Conservation (phyloP, 2,113 vertebrate genomes). For the Egretta garzetta region DNA sequence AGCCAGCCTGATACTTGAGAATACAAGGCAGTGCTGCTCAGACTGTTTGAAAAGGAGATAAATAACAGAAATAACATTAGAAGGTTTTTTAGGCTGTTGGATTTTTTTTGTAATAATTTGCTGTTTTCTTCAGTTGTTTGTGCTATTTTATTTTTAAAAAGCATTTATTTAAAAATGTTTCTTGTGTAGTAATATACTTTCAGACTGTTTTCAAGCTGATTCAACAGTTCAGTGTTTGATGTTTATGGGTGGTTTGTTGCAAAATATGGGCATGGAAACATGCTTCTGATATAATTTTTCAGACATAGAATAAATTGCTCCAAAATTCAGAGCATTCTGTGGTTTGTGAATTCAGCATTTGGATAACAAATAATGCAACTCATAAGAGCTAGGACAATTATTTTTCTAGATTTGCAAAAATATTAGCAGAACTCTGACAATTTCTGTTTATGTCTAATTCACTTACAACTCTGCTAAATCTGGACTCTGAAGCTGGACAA, state of each 20-base stretch:
- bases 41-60: neutral
- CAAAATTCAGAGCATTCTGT: neutral
- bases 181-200: neutral
- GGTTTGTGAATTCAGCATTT: neutral
- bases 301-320: neutral
- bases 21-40: neutral
- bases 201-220: neutral
- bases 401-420: neutral
- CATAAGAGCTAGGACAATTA: neutral
- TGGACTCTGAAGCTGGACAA: neutral
- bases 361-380: neutral
- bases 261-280: neutral
- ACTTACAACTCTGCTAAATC: neutral
- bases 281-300: neutral
- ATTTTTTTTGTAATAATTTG: neutral
- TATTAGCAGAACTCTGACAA: neutral
- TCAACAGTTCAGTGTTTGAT: neutral
- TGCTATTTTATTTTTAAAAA: neutral
- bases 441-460: neutral
- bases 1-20: neutral
- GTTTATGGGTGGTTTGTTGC: neutral
- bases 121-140: neutral
- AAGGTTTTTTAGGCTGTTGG: neutral
- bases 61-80: neutral
- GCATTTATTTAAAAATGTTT: neutral